A percentile compares a stretch with the other conserved stretches of the same genome.
Evolutionary conservation across 1,140 invertebrate genomes (phyloP).

Genomic region (Lordiphosa collinella): DNA sequence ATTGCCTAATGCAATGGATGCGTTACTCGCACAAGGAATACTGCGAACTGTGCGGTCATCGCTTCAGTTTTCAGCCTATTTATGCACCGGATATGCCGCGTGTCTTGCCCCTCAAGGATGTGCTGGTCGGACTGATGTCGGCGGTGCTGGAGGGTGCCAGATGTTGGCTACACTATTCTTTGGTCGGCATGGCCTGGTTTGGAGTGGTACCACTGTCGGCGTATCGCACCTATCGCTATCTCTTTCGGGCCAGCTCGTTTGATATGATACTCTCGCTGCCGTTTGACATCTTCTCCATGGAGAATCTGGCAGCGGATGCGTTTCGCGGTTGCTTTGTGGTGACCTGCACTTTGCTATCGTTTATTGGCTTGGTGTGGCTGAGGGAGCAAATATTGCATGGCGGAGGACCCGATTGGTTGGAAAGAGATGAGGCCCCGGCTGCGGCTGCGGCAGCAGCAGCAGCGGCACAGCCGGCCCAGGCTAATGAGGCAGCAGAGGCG

Average conservation of each 20-base stretch:
- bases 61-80: conserved; percentile 99
- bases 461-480: conserved; percentile 42
- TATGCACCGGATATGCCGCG: conserved; percentile 99
- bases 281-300: conserved; percentile 94
- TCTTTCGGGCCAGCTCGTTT: conserved; percentile 94
- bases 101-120: conserved; percentile 89
- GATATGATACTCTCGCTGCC: conserved; percentile 91
- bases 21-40: conserved; percentile 98
- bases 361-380: conserved; percentile 98
- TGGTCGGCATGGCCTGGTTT: conserved; percentile 97
- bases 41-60: conserved; percentile 98
- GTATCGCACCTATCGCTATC: conserved; percentile 95
- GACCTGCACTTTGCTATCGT: conserved; percentile 96
- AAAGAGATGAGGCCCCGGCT: conserved; percentile 82
- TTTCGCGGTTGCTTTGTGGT: conserved; percentile 98
- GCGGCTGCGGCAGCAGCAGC: conserved; percentile 63
- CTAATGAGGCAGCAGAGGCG: conserved; percentile 33
- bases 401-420: conserved; percentile 97
- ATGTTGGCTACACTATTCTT: conserved; percentile 97
- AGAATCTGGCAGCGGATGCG: conserved; percentile 95
- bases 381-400: conserved; percentile 98
- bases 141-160: conserved; percentile 95
- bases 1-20: conserved; percentile 94
- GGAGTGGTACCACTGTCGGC: conserved; percentile 98
- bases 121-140: conserved; percentile 91